These are phyloP conservation scores for Scaeva pyrastri DNA, from an alignment of 2,888 invertebrate genomes.

Conservation along the genomic window DNA sequence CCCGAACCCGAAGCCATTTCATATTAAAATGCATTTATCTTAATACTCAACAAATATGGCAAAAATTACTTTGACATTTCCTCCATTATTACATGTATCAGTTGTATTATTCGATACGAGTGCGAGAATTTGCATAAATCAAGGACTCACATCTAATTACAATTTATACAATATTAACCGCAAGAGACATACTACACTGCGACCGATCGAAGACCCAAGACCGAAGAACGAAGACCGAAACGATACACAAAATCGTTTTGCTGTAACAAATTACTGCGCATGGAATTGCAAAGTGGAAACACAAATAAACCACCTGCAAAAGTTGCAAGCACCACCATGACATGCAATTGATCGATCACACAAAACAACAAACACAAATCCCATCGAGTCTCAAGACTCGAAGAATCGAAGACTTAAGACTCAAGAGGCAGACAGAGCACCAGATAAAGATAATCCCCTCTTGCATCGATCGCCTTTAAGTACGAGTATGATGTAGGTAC, in stretches of 20 bases:
- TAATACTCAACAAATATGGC: conserved; percentile 62
- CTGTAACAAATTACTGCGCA: conserved; percentile 27
- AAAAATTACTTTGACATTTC: conserved; percentile 74
- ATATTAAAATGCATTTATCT: conserved; percentile 37
- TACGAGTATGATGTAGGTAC: neutral
- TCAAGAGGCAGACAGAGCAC: conserved; percentile 29
- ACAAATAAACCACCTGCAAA: conserved; percentile 71
- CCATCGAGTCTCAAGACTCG: no score
- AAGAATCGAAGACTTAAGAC: no score
- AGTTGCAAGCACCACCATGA: conserved; percentile 34
- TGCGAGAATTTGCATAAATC: conserved; percentile 48
- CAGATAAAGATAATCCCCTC: conserved; percentile 51
- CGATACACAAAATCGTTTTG: conserved; percentile 22
- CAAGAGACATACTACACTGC: conserved; percentile 4
- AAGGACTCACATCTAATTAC: conserved; percentile 66
- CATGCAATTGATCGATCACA: conserved; percentile 73
- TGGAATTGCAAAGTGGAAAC: conserved; percentile 19
- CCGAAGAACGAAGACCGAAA: conserved; percentile 13
- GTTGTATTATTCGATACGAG: neutral
- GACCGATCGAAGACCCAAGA: neutral
- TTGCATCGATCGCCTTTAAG: neutral
- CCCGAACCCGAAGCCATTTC: conserved; percentile 35
- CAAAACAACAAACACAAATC: neutral
- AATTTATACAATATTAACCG: conserved; percentile 46
- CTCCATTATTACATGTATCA: conserved; percentile 54